phyloP scores from a whole-genome alignment of 2,888 invertebrate genomes.

The Sphaerophoria taeniata region DNA sequence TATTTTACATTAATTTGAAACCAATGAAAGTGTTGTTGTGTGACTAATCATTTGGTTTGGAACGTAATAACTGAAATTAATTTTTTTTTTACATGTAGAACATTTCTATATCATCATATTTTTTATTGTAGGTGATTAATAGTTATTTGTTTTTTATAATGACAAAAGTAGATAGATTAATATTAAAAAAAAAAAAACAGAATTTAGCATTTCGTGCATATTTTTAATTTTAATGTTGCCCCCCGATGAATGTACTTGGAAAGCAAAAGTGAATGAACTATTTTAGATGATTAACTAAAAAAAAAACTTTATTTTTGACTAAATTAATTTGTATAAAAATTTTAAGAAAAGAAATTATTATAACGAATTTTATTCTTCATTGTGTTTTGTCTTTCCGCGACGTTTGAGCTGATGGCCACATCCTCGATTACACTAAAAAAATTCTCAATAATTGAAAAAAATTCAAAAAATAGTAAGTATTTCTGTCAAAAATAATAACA shows the following conservation, averaged over 20 bases:
- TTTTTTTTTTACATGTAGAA: constrained; percentile 50
- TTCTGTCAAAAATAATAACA: constrained; percentile 66
- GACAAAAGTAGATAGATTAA: constrained; percentile 40
- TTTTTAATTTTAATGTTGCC: constrained; percentile 45
- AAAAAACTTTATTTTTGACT: constrained; percentile 43
- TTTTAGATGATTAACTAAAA: constrained; percentile 40
- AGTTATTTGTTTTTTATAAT: too few species aligned
- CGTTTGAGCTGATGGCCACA: constrained; percentile 83
- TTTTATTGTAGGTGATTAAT: constrained; percentile 37
- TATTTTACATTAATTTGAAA: constrained; percentile 39
- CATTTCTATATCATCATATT: constrained; percentile 40
- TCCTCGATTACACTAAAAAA: constrained; percentile 80
- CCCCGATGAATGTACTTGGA: constrained; percentile 69
- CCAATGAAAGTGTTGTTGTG: constrained; percentile 75
- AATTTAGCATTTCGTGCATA: constrained; percentile 69
- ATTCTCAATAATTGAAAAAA: constrained; percentile 80
- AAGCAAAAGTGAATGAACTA: constrained; percentile 65
- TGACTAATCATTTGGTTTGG: constrained; percentile 76
- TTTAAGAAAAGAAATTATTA: constrained; percentile 76
- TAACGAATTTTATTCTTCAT: constrained; percentile 79
- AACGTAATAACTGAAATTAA: constrained; percentile 48
- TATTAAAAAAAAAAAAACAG: constrained; percentile 3
- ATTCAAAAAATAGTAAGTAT: constrained; percentile 82
- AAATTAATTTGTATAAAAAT: constrained; percentile 72
- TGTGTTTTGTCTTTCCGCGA: constrained; percentile 84